Base-by-base conservation (phyloP, 2,797 vertebrate species). In the Falco concolor region DNA sequence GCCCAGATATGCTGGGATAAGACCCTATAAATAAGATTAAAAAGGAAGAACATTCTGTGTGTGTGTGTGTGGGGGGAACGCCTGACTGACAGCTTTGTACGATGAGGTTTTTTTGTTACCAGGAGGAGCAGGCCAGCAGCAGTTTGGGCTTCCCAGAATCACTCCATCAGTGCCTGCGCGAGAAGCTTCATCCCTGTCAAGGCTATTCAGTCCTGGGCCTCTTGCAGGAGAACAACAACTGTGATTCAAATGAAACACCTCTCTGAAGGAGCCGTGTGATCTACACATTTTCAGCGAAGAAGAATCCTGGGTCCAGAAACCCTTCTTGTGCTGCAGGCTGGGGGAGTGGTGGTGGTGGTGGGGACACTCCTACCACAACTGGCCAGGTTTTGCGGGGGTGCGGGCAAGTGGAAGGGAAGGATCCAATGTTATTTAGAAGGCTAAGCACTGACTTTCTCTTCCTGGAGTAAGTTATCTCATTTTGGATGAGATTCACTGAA, bases 1-100 rank as follows among this genome's bases (percentile, higher is more conserved):
- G 94, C 90, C 93, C 92, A 97, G 82, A 90, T 89, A 95, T 82
- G 82, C 85, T 87, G 83, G 84, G 79, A 79, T 95, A 92, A 96
- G 81, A 60, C 64, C 86, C 76, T 85, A 61, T 84, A 89, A 96
- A 91, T 91, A 83, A 85, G 82, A 95, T 90, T 85, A 75, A 69
- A 95, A 89, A 95, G 61, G 49, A 93, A 79, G 84, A 96, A 89
- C 60, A 42, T 89, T 93, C 88, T 87, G 80, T 74, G 2, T 8
- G 73, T 38, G 8, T 56, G 45, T 49, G 57, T 54, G 78, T n/a
- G 76, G 8, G 68, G 12, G 72, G 61, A 85, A 57, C 19, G 91
- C 63, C 49, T 86, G 85, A 91, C 40, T 79, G 90, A 74, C 90
- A 95, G 94, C 78, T 67, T 50, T 42, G 47, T 75, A 67, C 77